Evolutionary conservation across 2,113 vertebrate species (phyloP), one percentile per base, ranked within the genome.

Genomic region (Sarotherodon lohbergeri): DNA sequence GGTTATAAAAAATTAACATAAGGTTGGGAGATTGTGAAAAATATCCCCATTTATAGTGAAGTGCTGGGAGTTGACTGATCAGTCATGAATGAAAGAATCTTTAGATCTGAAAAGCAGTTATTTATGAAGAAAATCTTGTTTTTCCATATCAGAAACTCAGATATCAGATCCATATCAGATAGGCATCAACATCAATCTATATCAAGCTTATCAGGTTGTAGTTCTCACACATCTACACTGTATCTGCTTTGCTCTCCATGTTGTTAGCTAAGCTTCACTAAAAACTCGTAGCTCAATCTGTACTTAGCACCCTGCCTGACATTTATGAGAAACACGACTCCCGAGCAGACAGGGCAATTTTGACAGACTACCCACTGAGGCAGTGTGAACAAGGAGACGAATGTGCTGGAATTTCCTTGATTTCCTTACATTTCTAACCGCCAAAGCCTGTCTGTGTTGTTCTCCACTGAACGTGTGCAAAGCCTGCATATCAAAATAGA

Each of bases 281-380:
- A 92, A 94, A 95, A 92, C 88, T 88, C 17, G 66, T 32, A 83
- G 93, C 94, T 93, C 84, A 84, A 83, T 85, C 90, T 86, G 91
- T 80, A 94, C 92, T 95, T 96, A 96, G 93, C 93, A 91, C 95
- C 95, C 90, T 41, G 91, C 88, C 78, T 95, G 95, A 95, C 94
- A 95, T 96, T 96, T 95, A 95, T 81, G 90, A 89, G 94, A 85
- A 91, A 95, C 90, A 43, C 7, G 88, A 95, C 87, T 50, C 94
- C 90, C 1, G 52, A 86, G 81, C 52, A 50, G 86, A 81, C 87
- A 32, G 56, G 59, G 63, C 90, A 56, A 22, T 86, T 88, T 86
- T 82, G 89, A 81, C 83, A 24, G 83, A 56, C 73, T 68, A 55
- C 81, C 73, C 91, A 63, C 29, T 9, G 52, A 90, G 82, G 92